Conservation (phyloP, 2,113 vertebrate species). For the Centrocercus urophasianus region DNA sequence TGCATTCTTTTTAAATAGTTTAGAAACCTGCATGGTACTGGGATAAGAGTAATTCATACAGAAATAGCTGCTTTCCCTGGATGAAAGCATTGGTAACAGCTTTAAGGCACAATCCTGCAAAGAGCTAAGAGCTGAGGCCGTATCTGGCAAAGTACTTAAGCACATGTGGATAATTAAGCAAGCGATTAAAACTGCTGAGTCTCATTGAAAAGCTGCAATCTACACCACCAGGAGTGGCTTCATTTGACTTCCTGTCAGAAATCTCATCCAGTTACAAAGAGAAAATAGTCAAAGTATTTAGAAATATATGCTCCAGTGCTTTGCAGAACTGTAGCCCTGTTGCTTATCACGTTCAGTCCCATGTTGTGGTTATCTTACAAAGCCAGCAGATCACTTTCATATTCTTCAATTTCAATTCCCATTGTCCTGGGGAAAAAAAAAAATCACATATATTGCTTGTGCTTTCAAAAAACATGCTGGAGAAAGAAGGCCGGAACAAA, state of each 20-base stretch:
- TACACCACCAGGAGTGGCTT: conserved; percentile 4
- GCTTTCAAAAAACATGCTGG: conserved; percentile 5
- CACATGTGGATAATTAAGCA: conserved; percentile 36
- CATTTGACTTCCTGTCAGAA: conserved; percentile 53
- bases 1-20: not conserved
- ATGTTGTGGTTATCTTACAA: conserved; percentile 37
- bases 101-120: not conserved
- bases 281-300: conserved; percentile 21
- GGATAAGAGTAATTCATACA: not conserved
- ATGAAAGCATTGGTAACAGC: not conserved
- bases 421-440: not conserved
- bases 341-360: not conserved
- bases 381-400: conserved; percentile 4
- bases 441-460: not conserved
- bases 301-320: conserved; percentile 42
- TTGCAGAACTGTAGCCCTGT: not conserved
- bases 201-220: conserved; percentile 56
- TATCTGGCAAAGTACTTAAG: conserved; percentile 17
- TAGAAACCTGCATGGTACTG: accelerated
- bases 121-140: not conserved
- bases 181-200: conserved; percentile 53
- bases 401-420: not conserved
- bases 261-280: conserved; percentile 38
- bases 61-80: not conserved
- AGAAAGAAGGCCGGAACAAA: not conserved